Base-by-base conservation (phyloP, 92 coral and sea anemone species). In the Actinostola sp. region DNA sequence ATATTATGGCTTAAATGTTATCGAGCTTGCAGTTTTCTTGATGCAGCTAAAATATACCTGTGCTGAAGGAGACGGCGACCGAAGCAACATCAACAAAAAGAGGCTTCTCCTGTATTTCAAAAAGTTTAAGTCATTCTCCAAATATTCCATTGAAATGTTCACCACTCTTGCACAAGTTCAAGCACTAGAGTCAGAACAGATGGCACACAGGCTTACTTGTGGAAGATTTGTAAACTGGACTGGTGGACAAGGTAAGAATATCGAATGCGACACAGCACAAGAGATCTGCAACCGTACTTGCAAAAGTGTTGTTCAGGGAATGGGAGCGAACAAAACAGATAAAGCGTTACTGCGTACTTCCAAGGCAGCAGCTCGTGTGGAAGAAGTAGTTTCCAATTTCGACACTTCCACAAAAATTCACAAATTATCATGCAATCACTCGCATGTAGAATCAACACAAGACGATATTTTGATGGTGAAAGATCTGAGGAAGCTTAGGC, bases 241-340 rank as follows among this genome's bases (percentile, higher is more conserved):
- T 33, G 86, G 90, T 29, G 90, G 90, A 8, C 28, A 53, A 43
- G 86, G 86, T 0, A 79, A 79, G 45, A 85, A 85, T 60, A 85
- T 85, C 7, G 83, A 70, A 24, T 73, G 76, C 49, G 90, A 79
- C 26, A 9, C 70, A 26, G 86, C 78, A 24, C 90, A 80, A 61
- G 90, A 86, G 39, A 80, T 80, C 16, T 85, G 90, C 51, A 73
- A 73, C 17, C 39, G 77, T 15, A 29, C 82, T 32, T 61, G 84
- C 67, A 84, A 84, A 65, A 58, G 43, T 61, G 84, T 84, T 34
- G 84, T 77, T 15, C 64, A 77, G 49, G 67, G 69, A 36, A 85
- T 85, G 82, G 90, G 90, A 0, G 73, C 92, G 8, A 86, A 86
- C 84, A 86, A 86, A 27, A 86, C 92, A 11, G 32, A 67, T 20